Evolutionary conservation across 1,140 invertebrate genomes (phyloP).

Genomic region (Triops longicaudatus): DNA sequence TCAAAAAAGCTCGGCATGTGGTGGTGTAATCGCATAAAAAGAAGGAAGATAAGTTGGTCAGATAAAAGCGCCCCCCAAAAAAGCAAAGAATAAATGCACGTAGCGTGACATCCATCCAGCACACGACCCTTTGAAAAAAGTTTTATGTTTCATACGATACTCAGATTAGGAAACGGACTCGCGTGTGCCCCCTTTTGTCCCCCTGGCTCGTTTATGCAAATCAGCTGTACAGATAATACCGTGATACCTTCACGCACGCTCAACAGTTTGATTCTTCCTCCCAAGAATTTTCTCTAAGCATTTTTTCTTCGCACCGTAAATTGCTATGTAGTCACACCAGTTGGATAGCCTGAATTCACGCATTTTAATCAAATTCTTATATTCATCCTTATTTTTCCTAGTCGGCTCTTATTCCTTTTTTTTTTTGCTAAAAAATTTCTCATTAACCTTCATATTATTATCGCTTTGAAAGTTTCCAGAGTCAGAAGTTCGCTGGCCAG

Average conservation of each 20-base stretch:
- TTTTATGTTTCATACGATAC: neutral
- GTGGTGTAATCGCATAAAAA: neutral
- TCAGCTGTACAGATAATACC: neutral
- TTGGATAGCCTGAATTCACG: neutral
- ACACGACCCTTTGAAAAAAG: neutral
- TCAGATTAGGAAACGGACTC: constrained; percentile 6
- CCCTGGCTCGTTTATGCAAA: constrained; percentile 6
- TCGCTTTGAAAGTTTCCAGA: no score
- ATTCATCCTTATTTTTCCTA: no score
- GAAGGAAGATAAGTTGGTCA: neutral
- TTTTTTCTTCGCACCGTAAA: neutral
- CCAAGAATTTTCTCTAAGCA: neutral
- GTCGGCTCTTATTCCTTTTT: no score
- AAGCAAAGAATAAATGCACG: neutral
- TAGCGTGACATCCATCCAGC: neutral
- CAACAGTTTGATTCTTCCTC: neutral
- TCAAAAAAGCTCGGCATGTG: neutral
- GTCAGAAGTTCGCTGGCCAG: no score
- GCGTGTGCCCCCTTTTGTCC: neutral
- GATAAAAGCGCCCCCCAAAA: neutral
- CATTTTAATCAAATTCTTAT: neutral
- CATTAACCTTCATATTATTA: no score
- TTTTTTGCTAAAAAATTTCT: no score
- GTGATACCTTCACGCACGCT: neutral
- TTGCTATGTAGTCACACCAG: neutral